Evolutionary conservation across 2,113 vertebrate species (phyloP).

Genomic region (Megaleporinus macrocephalus): DNA sequence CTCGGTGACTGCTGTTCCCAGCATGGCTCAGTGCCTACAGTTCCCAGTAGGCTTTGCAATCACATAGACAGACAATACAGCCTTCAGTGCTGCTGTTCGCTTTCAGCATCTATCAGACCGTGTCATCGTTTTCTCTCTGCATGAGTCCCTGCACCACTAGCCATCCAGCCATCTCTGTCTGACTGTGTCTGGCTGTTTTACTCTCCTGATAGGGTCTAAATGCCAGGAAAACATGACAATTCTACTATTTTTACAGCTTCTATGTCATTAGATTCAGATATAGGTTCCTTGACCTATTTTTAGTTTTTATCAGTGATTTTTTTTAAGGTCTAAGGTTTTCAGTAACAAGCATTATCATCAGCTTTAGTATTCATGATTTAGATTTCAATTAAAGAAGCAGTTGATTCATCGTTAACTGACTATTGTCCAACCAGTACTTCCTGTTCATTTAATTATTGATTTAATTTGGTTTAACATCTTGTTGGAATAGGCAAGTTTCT

Average conservation of each 20-base stretch:
- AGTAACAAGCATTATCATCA: too few species aligned
- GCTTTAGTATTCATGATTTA: too few species aligned
- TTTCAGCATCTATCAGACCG: conserved; percentile 23
- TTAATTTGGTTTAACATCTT: too few species aligned
- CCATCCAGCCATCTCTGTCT: background rate
- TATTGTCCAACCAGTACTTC: too few species aligned
- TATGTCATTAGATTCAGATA: too few species aligned
- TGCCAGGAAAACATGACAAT: background rate
- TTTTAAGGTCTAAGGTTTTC: too few species aligned
- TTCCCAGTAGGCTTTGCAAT: conserved; percentile 1
- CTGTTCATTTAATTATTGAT: too few species aligned
- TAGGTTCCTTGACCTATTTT: too few species aligned
- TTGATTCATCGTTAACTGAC: too few species aligned
- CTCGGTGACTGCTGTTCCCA: background rate
- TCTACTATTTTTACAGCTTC: background rate
- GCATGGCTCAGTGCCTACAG: conserved; percentile 3
- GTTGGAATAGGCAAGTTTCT: too few species aligned
- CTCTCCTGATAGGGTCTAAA: background rate
- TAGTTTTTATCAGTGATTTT: too few species aligned
- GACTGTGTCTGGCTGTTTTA: background rate
- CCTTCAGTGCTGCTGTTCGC: background rate
- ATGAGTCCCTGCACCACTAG: background rate
- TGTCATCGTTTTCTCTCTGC: conserved; percentile 27
- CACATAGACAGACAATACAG: conserved; percentile 40
- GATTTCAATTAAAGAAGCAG: too few species aligned